Percentiles rank a stretch among this genome's conserved stretches.
phyloP scores from a whole-genome alignment of 2,113 vertebrate species.

The Pygoscelis adeliae region DNA sequence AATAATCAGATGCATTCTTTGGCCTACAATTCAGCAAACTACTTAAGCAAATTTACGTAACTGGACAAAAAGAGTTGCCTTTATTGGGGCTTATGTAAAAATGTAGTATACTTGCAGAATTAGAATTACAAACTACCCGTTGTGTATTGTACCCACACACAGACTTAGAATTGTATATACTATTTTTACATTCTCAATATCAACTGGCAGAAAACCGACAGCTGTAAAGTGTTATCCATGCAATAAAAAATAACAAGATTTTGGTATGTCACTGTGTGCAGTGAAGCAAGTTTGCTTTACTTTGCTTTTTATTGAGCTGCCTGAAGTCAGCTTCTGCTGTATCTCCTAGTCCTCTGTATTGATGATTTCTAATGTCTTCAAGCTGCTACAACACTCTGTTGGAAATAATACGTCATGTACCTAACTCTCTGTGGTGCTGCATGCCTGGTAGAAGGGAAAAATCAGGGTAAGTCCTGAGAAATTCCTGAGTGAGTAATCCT shows the following conservation, averaged over 20 bases:
- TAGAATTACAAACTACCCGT: neutral
- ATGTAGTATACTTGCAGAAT: neutral
- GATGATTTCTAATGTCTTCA: neutral
- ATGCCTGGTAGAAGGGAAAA: neutral
- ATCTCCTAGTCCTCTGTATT: neutral
- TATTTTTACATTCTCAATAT: slow-evolving; percentile 37
- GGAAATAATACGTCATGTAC: neutral
- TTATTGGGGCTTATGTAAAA: neutral
- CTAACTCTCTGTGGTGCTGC: neutral
- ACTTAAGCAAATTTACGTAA: neutral
- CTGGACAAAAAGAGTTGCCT: neutral
- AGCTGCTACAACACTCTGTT: neutral
- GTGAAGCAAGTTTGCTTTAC: neutral
- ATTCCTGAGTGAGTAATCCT: neutral
- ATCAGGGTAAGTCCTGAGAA: neutral
- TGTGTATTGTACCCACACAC: neutral
- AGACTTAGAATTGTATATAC: neutral
- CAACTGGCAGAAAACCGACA: neutral
- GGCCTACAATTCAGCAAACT: neutral
- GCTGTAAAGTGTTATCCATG: neutral
- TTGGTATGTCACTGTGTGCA: neutral
- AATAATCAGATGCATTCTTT: neutral
- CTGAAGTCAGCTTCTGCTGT: neutral
- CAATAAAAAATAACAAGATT: neutral
- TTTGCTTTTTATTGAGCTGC: neutral